phyloP scores from a whole-genome alignment of 2,113 vertebrate genomes.

The Dinomys branickii region DNA sequence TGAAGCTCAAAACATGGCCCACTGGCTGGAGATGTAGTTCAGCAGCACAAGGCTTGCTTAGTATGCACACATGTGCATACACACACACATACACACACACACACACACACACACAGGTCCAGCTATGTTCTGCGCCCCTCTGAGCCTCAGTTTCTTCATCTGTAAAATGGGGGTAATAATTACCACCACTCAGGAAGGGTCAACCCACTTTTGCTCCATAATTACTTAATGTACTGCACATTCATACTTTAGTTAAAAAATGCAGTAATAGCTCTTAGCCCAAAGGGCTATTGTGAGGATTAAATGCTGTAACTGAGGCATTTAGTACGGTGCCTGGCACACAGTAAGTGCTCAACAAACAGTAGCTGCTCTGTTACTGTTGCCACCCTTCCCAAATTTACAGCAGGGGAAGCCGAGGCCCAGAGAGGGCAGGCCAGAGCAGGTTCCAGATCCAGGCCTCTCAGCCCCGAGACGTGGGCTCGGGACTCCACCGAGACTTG shows the following conservation, averaged over 20 bases:
- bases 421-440: background rate
- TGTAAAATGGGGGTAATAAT: background rate
- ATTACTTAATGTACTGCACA: background rate
- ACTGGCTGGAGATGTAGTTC: background rate
- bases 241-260: background rate
- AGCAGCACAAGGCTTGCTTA: background rate
- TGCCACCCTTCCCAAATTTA: background rate
- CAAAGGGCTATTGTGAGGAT: background rate
- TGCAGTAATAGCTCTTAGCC: background rate
- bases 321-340: no score
- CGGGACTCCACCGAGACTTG: accelerated
- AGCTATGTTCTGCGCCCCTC: background rate
- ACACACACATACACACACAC: background rate
- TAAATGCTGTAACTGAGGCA: background rate
- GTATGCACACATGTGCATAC: no score
- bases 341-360: background rate
- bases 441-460: background rate
- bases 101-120: background rate
- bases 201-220: background rate
- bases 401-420: background rate
- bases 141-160: conserved; percentile 25
- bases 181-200: background rate
- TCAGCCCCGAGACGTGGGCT: background rate
- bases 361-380: background rate
- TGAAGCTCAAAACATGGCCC: background rate